Conservation (phyloP, 2,888 invertebrate species). For the Digitonthophagus gazella region DNA sequence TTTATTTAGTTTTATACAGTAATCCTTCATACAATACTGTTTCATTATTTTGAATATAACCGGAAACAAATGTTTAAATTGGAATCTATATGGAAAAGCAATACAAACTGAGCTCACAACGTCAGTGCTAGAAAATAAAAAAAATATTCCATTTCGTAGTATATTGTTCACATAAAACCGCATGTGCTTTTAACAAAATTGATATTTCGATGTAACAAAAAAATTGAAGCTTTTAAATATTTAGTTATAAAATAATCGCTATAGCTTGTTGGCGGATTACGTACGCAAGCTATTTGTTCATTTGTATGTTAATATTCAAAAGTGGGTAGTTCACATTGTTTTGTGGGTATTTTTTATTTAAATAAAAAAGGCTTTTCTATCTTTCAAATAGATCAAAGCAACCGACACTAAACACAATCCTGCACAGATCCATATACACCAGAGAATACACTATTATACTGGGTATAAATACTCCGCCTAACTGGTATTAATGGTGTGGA, state of each 20-base stretch:
- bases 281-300: too few species aligned
- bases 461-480: constrained; percentile 24
- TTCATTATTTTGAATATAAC: background rate
- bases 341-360: background rate
- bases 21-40: too few species aligned
- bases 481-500: constrained; percentile 37
- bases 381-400: background rate
- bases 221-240: background rate
- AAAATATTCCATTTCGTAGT: background rate
- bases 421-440: background rate
- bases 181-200: background rate
- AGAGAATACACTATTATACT: background rate
- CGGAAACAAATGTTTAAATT: background rate
- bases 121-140: background rate
- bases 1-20: too few species aligned
- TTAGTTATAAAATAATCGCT: background rate
- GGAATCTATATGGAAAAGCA: background rate
- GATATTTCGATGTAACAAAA: background rate
- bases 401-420: background rate
- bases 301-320: too few species aligned
- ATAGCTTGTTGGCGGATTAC: too few species aligned
- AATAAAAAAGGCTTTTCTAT: background rate
- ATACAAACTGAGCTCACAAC: background rate
- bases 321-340: background rate
- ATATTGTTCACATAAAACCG: background rate